Percentiles rank a stretch among this genome's conserved stretches.
phyloP scores from a whole-genome alignment of 2,888 invertebrate genomes.

The Latheticus oryzae region DNA sequence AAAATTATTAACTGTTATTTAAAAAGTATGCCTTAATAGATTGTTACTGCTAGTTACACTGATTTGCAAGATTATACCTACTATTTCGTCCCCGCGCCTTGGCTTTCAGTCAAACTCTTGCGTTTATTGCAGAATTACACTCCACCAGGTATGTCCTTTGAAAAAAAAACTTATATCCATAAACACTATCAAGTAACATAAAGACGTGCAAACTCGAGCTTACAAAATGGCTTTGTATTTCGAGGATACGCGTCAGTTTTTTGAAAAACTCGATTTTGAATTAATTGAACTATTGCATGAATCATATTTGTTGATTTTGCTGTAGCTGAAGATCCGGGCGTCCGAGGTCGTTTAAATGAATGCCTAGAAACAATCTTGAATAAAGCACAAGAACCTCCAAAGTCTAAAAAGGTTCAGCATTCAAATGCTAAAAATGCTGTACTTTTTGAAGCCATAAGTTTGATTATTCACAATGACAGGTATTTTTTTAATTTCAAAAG shows the following conservation, averaged over 20 bases:
- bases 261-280: too few relatives aligned
- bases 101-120: constrained; percentile 97
- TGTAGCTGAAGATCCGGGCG: constrained; percentile 94
- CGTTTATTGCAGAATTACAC: constrained; percentile 98
- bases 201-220: too few relatives aligned
- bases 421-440: constrained; percentile 99
- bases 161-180: neutral
- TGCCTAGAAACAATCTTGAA: constrained; percentile 98
- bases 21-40: too few relatives aligned
- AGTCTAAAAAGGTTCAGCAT: constrained; percentile 99
- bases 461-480: constrained; percentile 98
- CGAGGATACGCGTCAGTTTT: too few relatives aligned
- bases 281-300: too few relatives aligned
- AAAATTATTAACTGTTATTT: constrained; percentile 8
- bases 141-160: constrained; percentile 78
- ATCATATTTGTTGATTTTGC: too few relatives aligned
- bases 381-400: constrained; percentile 99
- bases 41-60: constrained; percentile 98
- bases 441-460: constrained; percentile 98
- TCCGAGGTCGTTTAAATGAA: constrained; percentile 94
- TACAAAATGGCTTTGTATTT: too few relatives aligned
- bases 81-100: constrained; percentile 99
- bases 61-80: constrained; percentile 99
- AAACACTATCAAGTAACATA: too few relatives aligned
- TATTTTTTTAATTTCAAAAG: constrained; percentile 46